These are phyloP conservation scores for Heteractis magnifica DNA, from an alignment of 92 coral and sea anemone genomes.

Conservation along the genomic window DNA sequence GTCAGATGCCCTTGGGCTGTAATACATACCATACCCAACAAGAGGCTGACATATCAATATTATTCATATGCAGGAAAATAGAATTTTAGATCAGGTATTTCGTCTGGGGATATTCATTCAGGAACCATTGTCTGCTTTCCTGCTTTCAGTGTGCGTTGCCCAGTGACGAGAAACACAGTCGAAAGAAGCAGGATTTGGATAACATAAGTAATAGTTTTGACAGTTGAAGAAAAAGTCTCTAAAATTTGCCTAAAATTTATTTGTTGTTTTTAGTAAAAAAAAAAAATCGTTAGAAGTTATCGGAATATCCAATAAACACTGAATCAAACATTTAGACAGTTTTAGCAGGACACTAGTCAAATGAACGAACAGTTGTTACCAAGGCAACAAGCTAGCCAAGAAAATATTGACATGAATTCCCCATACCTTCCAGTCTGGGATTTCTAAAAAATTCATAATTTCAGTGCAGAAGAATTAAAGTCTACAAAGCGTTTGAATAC, in stretches of 20 bases:
- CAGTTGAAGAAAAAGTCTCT: neutral
- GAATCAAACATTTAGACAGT: neutral
- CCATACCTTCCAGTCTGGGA: neutral
- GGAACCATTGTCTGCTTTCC: neutral
- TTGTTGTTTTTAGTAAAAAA: neutral
- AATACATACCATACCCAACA: no score
- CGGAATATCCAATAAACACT: neutral
- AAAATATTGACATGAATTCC: slow-evolving; percentile 6
- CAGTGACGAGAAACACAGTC: neutral
- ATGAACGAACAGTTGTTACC: neutral
- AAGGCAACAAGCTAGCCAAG: neutral
- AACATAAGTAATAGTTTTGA: neutral
- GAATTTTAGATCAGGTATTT: neutral
- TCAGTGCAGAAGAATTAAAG: neutral
- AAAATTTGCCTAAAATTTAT: neutral
- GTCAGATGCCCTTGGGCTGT: neutral
- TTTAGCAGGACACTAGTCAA: neutral
- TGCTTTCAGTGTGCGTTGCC: neutral
- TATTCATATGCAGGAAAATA: neutral
- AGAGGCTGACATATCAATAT: neutral
- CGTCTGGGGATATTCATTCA: neutral
- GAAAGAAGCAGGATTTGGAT: neutral
- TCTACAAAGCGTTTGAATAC: neutral
- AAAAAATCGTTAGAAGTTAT: neutral
- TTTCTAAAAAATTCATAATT: neutral